Evolutionary conservation across 2,113 vertebrate species (phyloP).

Genomic region (Oncorhynchus masou): DNA sequence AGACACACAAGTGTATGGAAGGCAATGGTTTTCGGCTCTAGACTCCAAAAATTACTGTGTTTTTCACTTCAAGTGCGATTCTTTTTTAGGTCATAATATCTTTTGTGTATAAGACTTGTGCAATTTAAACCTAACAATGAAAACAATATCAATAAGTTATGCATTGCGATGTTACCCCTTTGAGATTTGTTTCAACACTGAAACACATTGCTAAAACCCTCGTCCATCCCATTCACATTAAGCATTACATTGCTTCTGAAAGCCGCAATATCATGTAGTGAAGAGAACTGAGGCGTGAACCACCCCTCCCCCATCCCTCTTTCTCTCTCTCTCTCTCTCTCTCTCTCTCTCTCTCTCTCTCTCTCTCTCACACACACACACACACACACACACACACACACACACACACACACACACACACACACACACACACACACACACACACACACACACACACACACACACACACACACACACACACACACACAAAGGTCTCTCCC

Average conservation of each 20-base stretch:
- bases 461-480: neutral
- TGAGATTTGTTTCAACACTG: slow-evolving; percentile 31
- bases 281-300: slow-evolving; percentile 38
- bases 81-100: too few relatives aligned
- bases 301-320: slow-evolving; percentile 24
- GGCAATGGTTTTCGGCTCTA: too few relatives aligned
- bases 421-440: neutral
- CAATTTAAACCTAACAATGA: slow-evolving; percentile 53
- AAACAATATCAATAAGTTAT: slow-evolving; percentile 72
- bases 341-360: too few relatives aligned
- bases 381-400: neutral
- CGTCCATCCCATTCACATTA: slow-evolving; percentile 37
- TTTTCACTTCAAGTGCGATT: too few relatives aligned
- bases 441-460: slow-evolving; percentile 19
- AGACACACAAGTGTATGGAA: too few relatives aligned
- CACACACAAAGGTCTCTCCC: slow-evolving; percentile 20
- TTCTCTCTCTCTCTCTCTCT: slow-evolving; percentile 1
- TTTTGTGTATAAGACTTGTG: neutral
- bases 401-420: neutral
- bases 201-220: slow-evolving; percentile 38
- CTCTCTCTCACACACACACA: neutral
- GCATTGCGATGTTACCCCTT: slow-evolving; percentile 3
- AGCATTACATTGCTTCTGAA: slow-evolving; percentile 41
- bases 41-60: too few relatives aligned
- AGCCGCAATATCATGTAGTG: slow-evolving; percentile 36